Evolutionary conservation across 2,113 vertebrate genomes (phyloP).

Genomic region (Nansenia antarctica): DNA sequence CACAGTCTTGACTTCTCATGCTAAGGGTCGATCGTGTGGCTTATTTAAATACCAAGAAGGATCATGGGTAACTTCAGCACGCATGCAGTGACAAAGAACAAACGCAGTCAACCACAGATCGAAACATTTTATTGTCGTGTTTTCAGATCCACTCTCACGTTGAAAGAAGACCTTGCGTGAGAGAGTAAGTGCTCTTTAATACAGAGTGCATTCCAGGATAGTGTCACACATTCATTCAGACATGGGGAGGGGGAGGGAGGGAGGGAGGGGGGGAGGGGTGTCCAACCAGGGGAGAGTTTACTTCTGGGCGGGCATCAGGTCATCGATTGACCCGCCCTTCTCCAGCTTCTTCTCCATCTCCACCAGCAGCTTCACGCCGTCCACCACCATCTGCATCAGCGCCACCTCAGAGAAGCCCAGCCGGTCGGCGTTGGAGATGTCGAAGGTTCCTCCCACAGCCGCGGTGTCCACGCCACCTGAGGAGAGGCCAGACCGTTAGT

Average conservation of each 20-base stretch:
- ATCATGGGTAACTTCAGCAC: background rate
- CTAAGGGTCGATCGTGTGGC: conserved; percentile 3
- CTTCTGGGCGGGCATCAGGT: conserved; percentile 92
- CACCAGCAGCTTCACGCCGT: conserved; percentile 89
- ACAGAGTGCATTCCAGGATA: conserved; percentile 56
- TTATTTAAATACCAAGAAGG: background rate
- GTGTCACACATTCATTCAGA: conserved; percentile 48
- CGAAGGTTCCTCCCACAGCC: conserved; percentile 92
- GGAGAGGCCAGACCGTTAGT: conserved; percentile 14
- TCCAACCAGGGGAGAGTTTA: conserved; percentile 63
- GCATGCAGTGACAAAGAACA: background rate
- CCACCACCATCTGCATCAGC: conserved; percentile 96
- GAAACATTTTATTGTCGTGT: conserved; percentile 49
- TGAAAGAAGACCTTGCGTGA: conserved; percentile 24
- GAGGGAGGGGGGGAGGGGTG: too few relatives aligned
- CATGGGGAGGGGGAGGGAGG: background rate
- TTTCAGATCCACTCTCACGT: conserved; percentile 48
- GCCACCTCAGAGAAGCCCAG: conserved; percentile 98
- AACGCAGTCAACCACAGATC: background rate
- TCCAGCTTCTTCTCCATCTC: conserved; percentile 97
- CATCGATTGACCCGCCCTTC: conserved; percentile 86
- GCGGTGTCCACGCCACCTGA: conserved; percentile 96
- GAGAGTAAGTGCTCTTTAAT: conserved; percentile 53
- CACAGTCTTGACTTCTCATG: background rate
- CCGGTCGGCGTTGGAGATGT: conserved; percentile 93